A percentile compares a stretch with the other conserved stretches of the same genome.
phyloP scores from a whole-genome alignment of 2,888 invertebrate species.

The Phyto melanocephala region DNA sequence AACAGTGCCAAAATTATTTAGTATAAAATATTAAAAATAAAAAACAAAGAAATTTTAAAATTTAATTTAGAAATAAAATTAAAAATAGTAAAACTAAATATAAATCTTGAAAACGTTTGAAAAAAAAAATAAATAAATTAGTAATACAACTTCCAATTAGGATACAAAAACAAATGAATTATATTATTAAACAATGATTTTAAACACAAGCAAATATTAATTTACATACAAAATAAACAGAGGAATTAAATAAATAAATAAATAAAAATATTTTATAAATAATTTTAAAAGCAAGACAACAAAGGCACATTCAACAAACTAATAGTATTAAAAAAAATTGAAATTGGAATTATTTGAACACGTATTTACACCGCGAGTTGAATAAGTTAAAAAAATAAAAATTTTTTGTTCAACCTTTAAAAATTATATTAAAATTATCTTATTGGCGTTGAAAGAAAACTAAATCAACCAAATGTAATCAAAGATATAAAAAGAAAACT shows the following conservation, averaged over 20 bases:
- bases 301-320: slow-evolving; percentile 58
- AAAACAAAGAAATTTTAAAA: slow-evolving; percentile 36
- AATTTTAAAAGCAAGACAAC: slow-evolving; percentile 51
- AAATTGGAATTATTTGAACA: slow-evolving; percentile 1
- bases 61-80: slow-evolving; percentile 33
- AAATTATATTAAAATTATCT: not conserved
- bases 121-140: slow-evolving; percentile 34
- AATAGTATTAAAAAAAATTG: slow-evolving; percentile 10
- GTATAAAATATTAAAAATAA: slow-evolving; percentile 43
- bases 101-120: slow-evolving; percentile 33
- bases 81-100: slow-evolving; percentile 12
- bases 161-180: slow-evolving; percentile 15
- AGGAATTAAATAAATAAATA: slow-evolving; percentile 56
- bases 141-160: slow-evolving; percentile 57
- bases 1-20: slow-evolving; percentile 65
- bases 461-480: not conserved
- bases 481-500: not conserved
- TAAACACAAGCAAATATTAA: slow-evolving; percentile 33
- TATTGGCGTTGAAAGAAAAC: not conserved
- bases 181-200: slow-evolving; percentile 15
- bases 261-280: slow-evolving; percentile 43
- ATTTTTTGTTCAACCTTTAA: slow-evolving; percentile 32
- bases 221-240: slow-evolving; percentile 30
- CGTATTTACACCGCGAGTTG: slow-evolving; percentile 9
- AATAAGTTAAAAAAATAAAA: slow-evolving; percentile 6